Conservation (phyloP, 53 echinoderm and acorn worm genomes). For the Arbacia lixula region DNA sequence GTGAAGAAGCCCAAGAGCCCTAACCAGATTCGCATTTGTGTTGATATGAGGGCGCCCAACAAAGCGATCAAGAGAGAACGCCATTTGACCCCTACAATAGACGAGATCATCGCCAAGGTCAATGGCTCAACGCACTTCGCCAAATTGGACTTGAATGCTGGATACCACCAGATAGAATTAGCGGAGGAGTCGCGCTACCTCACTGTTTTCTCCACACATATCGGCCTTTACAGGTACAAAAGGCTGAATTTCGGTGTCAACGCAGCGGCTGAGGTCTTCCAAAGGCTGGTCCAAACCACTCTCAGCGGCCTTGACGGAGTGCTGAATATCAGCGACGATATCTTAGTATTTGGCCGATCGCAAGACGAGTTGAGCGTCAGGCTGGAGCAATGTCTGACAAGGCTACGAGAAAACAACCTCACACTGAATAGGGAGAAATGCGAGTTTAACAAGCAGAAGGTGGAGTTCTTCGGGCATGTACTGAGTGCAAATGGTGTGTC, state of each 20-base stretch:
- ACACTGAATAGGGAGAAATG: too few species aligned
- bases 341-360: too few species aligned
- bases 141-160: conserved; percentile 63
- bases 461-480: too few species aligned
- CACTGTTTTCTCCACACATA: conserved; percentile 76
- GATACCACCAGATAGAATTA: conserved; percentile 65
- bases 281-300: conserved; percentile 62
- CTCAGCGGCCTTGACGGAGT: conserved; percentile 60
- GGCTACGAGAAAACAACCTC: too few species aligned
- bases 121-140: conserved; percentile 59
- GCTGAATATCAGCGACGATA: too few species aligned
- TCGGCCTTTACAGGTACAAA: conserved; percentile 65
- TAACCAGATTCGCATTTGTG: conserved; percentile 34
- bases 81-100: conserved; percentile 63
- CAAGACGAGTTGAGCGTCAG: too few species aligned
- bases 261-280: conserved; percentile 72
- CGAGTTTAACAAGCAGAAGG: too few species aligned
- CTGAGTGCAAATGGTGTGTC: too few species aligned
- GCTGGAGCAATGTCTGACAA: too few species aligned
- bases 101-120: conserved; percentile 62
- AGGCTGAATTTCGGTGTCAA: conserved; percentile 72
- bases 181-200: conserved; percentile 53
- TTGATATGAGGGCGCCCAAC: conserved; percentile 62
- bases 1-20: conserved; percentile 58
- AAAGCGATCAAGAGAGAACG: conserved; percentile 64